A percentile compares a stretch with the other conserved stretches of the same genome.
Evolutionary conservation across 1,140 invertebrate species (phyloP).

Genomic region (Holcopasites calliopsidis): DNA sequence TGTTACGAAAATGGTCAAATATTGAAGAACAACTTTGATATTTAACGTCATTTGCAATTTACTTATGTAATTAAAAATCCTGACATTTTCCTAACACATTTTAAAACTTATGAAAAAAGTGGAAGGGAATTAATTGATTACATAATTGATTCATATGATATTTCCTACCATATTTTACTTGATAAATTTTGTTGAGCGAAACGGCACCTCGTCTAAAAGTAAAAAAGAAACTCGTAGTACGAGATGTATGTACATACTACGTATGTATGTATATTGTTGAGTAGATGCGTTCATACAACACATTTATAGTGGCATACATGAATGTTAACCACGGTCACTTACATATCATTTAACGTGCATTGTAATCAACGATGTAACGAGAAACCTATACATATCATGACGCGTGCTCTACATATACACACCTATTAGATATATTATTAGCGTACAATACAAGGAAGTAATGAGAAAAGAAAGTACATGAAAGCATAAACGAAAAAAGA

Average conservation of each 20-base stretch:
- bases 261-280: not conserved
- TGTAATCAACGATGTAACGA: constrained; percentile 68
- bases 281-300: constrained; percentile 9
- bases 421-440: constrained; percentile 48
- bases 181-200: not conserved
- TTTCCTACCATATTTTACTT: not conserved
- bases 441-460: constrained; percentile 26
- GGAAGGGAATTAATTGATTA: too few species aligned
- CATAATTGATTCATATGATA: not conserved
- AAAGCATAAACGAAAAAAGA: constrained; percentile 22
- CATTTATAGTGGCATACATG: constrained; percentile 4
- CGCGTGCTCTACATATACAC: constrained; percentile 67
- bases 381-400: constrained; percentile 75
- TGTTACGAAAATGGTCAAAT: too few species aligned
- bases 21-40: too few species aligned
- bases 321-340: constrained; percentile 58
- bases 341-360: constrained; percentile 74
- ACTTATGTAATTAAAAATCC: not conserved
- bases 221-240: not conserved
- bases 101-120: too few species aligned
- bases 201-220: not conserved
- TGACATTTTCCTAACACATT: too few species aligned
- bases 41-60: too few species aligned
- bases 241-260: too few species aligned
- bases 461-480: not conserved